A percentile compares a stretch with the other conserved stretches of the same genome.
Evolutionary conservation across 2,888 invertebrate species (phyloP).

Genomic region (Xylota segnis): DNA sequence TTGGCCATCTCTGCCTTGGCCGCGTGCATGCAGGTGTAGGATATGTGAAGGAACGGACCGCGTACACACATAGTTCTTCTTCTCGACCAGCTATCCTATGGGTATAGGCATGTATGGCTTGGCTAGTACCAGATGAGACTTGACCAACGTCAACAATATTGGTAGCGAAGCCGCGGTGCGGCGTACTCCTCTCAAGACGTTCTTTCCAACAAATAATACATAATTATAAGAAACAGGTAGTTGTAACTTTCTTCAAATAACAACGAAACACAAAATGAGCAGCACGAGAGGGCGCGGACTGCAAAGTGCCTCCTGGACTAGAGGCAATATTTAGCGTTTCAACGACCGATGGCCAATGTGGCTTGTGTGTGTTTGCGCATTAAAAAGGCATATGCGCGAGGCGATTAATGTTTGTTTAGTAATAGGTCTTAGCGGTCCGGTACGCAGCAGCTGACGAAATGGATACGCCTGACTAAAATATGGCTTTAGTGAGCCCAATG

Average conservation of each 20-base stretch:
- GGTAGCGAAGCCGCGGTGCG: constrained; percentile 43
- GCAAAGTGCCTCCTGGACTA: constrained; percentile 2
- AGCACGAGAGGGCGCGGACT: constrained; percentile 11
- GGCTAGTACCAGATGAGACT: constrained; percentile 34
- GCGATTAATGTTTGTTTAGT: constrained; percentile 65
- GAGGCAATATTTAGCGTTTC: constrained; percentile 25
- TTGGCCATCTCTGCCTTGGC: constrained; percentile 3
- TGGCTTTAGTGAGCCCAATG: constrained; percentile 19
- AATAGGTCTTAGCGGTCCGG: constrained; percentile 57
- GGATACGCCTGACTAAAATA: constrained; percentile 53
- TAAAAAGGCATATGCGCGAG: constrained; percentile 41
- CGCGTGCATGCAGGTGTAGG: constrained; percentile 63
- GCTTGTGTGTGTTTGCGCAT: constrained; percentile 53
- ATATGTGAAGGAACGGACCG: constrained; percentile 47
- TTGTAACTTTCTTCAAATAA: constrained; percentile 70
- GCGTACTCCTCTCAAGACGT: constrained; percentile 40
- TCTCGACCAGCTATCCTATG: constrained; percentile 33
- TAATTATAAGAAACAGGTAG: constrained; percentile 67
- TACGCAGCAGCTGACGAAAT: constrained; percentile 50
- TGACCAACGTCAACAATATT: constrained; percentile 60
- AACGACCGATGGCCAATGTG: constrained; percentile 11
- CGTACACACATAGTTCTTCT: constrained; percentile 26
- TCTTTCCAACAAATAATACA: constrained; percentile 67
- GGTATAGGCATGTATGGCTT: constrained; percentile 19
- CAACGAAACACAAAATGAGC: constrained; percentile 43